A percentile compares a stretch with the other conserved stretches of the same genome.
Conservation (phyloP, 1,140 invertebrate genomes). For the Colletes latitarsis region DNA sequence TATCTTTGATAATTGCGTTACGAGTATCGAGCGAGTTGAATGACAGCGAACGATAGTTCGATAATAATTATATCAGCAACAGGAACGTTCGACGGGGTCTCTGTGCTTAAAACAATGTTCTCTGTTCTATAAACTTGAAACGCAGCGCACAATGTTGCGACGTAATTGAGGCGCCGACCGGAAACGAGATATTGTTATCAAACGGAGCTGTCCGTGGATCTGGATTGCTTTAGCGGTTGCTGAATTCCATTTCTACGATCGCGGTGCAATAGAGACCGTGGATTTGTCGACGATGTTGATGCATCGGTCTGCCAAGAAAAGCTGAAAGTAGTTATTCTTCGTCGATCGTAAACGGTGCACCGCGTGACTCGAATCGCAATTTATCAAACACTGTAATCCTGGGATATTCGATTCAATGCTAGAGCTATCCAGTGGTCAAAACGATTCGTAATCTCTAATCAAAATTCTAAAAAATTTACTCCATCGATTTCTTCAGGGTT, state of each 20-base stretch:
- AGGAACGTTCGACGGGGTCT: not conserved
- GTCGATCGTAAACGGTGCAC: not conserved
- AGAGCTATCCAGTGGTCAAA: no score
- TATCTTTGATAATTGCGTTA: not conserved
- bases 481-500: no score
- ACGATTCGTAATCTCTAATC: no score
- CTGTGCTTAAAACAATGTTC: not conserved
- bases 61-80: not conserved
- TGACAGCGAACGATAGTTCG: not conserved
- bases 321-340: not conserved
- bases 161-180: not conserved
- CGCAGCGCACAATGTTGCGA: not conserved
- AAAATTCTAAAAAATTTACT: no score
- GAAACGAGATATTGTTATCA: slow-evolving; percentile 7
- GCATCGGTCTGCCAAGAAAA: not conserved
- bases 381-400: no score
- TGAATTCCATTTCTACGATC: not conserved
- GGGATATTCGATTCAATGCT: not conserved
- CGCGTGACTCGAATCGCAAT: no score
- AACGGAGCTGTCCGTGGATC: not conserved
- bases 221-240: not conserved
- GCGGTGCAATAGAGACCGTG: not conserved
- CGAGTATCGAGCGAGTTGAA: not conserved
- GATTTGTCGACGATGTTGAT: not conserved
- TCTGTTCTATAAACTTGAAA: not conserved